phyloP scores from a whole-genome alignment of 2,113 vertebrate species.

The Herpetotheres cachinnans region DNA sequence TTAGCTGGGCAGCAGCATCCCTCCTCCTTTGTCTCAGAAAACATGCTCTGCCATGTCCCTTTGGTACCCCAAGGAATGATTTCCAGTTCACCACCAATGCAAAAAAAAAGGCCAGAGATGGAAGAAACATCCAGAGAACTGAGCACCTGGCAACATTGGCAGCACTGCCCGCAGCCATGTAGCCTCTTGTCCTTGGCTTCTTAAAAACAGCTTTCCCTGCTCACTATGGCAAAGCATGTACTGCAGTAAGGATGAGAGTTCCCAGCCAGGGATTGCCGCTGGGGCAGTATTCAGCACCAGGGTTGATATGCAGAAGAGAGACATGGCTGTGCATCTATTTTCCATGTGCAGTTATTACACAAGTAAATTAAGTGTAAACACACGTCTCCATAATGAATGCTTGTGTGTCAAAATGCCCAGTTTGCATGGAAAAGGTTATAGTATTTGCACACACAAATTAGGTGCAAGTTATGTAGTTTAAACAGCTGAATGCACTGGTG shows the following conservation, averaged over 20 bases:
- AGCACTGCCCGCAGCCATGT: rapidly evolving
- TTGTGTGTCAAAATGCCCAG: neutral
- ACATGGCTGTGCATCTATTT: neutral
- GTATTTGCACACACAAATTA: neutral
- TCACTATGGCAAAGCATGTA: rapidly evolving
- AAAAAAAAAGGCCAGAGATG: neutral
- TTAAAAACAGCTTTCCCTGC: neutral
- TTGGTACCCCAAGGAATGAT: neutral
- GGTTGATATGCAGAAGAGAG: neutral
- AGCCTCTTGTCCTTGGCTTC: neutral
- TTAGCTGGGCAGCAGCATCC: neutral
- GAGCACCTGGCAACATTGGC: neutral
- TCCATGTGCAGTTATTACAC: neutral
- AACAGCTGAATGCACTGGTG: neutral
- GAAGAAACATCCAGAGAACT: neutral
- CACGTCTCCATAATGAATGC: neutral
- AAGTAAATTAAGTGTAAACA: neutral
- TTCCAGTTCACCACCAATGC: neutral
- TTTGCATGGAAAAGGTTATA: neutral
- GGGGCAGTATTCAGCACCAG: rapidly evolving
- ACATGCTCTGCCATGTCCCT: neutral
- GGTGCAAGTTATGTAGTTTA: neutral
- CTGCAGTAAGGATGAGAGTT: neutral
- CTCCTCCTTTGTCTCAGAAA: neutral
- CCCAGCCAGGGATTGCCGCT: neutral